A percentile compares a stretch with the other conserved stretches of the same genome.
Evolutionary conservation across 2,888 invertebrate genomes (phyloP).

Genomic region (Petrolisthes cinctipes): DNA sequence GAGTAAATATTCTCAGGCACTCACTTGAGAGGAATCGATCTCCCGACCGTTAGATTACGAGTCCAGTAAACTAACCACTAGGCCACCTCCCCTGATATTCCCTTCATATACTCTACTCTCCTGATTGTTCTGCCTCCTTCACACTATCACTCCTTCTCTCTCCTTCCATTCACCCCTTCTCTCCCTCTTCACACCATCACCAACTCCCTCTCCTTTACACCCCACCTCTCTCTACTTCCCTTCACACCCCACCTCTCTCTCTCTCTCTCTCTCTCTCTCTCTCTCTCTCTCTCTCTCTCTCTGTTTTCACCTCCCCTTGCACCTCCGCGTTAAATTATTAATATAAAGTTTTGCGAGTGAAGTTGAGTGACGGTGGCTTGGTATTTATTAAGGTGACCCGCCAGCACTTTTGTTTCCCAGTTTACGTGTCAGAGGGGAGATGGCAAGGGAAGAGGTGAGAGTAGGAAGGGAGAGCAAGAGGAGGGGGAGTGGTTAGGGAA

Average conservation of each 20-base stretch:
- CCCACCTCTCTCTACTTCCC: neutral
- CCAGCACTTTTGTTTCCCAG: too few species aligned
- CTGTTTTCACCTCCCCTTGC: neutral
- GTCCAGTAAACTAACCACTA: too few species aligned
- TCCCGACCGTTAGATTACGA: too few species aligned
- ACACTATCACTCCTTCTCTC: neutral
- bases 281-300: constrained; percentile 1
- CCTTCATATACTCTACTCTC: neutral
- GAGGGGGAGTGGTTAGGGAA: neutral
- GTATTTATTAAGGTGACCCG: too few species aligned
- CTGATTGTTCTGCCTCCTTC: neutral
- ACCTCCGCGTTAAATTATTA: neutral
- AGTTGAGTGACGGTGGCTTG: neutral
- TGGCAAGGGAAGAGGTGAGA: neutral
- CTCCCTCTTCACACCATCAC: neutral
- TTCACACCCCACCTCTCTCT: neutral
- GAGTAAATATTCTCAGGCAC: too few species aligned
- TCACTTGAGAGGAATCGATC: too few species aligned
- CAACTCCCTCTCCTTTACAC: neutral
- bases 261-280: neutral
- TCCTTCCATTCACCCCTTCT: neutral
- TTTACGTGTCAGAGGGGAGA: too few species aligned
- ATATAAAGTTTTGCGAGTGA: neutral
- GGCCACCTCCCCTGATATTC: neutral
- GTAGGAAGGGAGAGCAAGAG: neutral